Conservation (phyloP, 2,888 invertebrate species). For the Neoascia interrupta region DNA sequence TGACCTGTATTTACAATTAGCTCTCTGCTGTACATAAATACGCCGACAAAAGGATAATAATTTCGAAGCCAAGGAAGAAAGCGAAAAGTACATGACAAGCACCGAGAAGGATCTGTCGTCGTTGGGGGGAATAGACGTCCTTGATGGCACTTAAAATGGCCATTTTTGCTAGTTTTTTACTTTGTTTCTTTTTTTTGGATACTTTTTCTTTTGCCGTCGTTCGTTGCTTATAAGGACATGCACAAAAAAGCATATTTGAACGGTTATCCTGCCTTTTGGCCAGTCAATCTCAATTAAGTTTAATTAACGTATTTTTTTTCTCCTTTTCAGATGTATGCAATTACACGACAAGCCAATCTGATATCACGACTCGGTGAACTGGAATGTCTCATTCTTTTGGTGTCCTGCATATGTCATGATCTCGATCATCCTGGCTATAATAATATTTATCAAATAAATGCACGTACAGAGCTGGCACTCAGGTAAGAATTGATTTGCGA, state of each 20-base stretch:
- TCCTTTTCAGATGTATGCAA: constrained; percentile 87
- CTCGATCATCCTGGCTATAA: constrained; percentile 89
- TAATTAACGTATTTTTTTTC: constrained; percentile 17
- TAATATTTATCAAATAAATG: constrained; percentile 91
- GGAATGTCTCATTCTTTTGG: constrained; percentile 87
- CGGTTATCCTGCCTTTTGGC: neutral
- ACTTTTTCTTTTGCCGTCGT: neutral
- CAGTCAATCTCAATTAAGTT: constrained; percentile 21
- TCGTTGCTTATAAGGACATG: constrained; percentile 28
- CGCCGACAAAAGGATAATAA: constrained; percentile 57
- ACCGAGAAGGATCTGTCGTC: neutral
- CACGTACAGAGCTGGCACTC: constrained; percentile 89
- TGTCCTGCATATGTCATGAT: constrained; percentile 90
- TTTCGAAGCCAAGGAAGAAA: constrained; percentile 26
- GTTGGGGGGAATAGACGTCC: constrained; percentile 28
- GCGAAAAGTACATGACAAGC: constrained; percentile 19
- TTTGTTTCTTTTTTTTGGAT: neutral
- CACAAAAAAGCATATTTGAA: constrained; percentile 7
- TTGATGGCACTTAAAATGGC: constrained; percentile 49
- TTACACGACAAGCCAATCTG: constrained; percentile 87
- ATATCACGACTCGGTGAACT: constrained; percentile 86
- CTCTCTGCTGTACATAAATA: constrained; percentile 37
- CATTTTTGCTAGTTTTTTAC: constrained; percentile 11
- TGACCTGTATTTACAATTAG: constrained; percentile 62
- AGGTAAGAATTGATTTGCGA: no score